phyloP scores from a whole-genome alignment of 2,797 vertebrate genomes.

The Phyllotis vaccarum region DNA sequence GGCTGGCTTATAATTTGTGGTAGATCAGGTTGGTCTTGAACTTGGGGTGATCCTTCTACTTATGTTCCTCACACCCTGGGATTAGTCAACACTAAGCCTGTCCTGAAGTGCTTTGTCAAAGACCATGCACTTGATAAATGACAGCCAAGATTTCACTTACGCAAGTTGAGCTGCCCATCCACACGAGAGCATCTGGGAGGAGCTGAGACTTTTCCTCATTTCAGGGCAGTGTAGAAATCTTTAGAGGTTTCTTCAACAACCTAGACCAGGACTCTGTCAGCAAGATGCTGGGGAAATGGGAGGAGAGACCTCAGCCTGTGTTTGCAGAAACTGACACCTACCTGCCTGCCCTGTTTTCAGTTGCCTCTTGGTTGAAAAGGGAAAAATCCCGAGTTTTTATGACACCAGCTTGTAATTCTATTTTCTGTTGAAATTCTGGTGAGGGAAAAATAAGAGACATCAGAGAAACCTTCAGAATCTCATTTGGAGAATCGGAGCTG shows the following conservation, averaged over 20 bases:
- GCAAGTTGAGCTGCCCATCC: neutral
- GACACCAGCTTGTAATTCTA: conserved; percentile 84
- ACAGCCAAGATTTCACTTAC: conserved; percentile 31
- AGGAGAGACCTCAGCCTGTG: neutral
- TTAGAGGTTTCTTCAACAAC: neutral
- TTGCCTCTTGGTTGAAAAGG: conserved; percentile 75
- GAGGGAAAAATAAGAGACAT: conserved; percentile 85
- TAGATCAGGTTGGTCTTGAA: neutral
- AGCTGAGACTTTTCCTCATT: neutral
- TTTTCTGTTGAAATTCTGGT: conserved; percentile 85
- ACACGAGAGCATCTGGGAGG: neutral
- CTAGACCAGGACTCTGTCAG: neutral
- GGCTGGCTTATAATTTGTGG: neutral
- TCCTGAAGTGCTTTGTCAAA: neutral
- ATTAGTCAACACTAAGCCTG: neutral
- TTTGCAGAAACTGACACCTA: conserved; percentile 61
- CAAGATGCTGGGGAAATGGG: neutral
- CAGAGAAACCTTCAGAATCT: conserved; percentile 85
- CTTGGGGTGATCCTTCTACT: neutral
- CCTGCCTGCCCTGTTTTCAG: conserved; percentile 72
- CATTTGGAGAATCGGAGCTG: conserved; percentile 82
- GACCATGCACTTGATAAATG: neutral
- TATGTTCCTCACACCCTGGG: neutral
- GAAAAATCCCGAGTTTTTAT: conserved; percentile 80
- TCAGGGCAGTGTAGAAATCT: neutral